phyloP scores from a whole-genome alignment of 1,140 invertebrate genomes.

The Augochlora pura region DNA sequence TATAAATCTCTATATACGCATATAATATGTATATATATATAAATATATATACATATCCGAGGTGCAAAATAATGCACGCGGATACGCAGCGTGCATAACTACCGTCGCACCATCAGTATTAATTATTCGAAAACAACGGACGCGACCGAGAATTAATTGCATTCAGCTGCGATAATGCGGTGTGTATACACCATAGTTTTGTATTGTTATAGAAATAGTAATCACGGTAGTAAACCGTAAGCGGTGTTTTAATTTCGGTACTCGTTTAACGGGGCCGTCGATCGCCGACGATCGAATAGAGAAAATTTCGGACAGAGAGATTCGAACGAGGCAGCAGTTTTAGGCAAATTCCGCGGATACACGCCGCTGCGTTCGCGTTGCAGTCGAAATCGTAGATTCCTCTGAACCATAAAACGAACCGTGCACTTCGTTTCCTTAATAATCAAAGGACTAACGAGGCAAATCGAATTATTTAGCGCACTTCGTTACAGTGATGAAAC shows the following conservation, averaged over 20 bases:
- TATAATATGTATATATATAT: too few relatives aligned
- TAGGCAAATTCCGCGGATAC: too few relatives aligned
- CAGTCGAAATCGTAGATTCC: too few relatives aligned
- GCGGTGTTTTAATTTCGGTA: not conserved
- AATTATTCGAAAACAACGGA: slow-evolving; percentile 27
- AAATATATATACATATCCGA: not conserved
- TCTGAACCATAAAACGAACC: too few relatives aligned
- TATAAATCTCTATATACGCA: too few relatives aligned
- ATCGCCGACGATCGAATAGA: not conserved
- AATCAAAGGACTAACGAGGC: not conserved
- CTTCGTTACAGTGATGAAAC: not conserved
- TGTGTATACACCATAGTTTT: slow-evolving; percentile 1
- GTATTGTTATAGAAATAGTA: not conserved
- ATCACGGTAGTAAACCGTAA: not conserved
- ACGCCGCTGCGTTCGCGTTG: too few relatives aligned
- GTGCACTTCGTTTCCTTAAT: not conserved
- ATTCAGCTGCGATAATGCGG: not conserved
- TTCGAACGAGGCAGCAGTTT: too few relatives aligned
- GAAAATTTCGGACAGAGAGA: too few relatives aligned
- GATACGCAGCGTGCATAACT: not conserved
- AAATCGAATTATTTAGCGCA: not conserved
- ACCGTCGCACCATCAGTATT: not conserved
- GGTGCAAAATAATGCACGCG: not conserved
- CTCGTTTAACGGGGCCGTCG: not conserved
- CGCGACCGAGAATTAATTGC: slow-evolving; percentile 21